A percentile compares a stretch with the other conserved stretches of the same genome.
Evolutionary conservation across 2,797 vertebrate genomes (phyloP).

Genomic region (Gila robusta): DNA sequence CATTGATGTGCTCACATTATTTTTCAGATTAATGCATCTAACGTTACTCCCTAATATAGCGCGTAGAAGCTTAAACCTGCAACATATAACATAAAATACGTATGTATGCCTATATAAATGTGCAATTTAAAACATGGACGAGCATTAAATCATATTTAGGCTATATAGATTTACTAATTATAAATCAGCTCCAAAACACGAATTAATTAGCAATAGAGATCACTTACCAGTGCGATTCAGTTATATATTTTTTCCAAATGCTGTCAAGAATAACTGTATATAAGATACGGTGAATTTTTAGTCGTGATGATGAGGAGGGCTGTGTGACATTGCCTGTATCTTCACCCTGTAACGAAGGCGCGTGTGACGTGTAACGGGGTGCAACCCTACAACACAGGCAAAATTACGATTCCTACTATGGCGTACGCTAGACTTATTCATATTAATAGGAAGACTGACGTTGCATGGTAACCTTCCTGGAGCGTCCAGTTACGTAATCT

Average conservation of each 20-base stretch:
- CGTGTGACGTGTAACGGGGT: slow-evolving; percentile 43
- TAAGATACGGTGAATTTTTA: slow-evolving; percentile 1
- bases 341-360: slow-evolving; percentile 55
- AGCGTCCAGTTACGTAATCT: slow-evolving; percentile 49
- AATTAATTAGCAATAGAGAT: not conserved
- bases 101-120: not conserved
- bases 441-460: slow-evolving; percentile 25
- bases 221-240: slow-evolving; percentile 36
- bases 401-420: slow-evolving; percentile 39
- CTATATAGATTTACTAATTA: not conserved
- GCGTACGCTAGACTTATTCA: not conserved
- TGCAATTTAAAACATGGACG: not conserved
- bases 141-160: not conserved
- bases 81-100: not conserved
- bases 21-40: not conserved
- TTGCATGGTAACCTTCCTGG: slow-evolving; percentile 50
- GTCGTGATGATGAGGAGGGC: slow-evolving; percentile 24
- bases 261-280: not conserved
- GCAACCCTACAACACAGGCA: slow-evolving; percentile 66
- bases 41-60: not conserved
- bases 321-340: slow-evolving; percentile 54
- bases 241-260: not conserved
- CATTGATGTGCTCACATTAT: slow-evolving; percentile 9
- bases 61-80: not conserved
- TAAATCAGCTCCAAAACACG: not conserved